A percentile compares a stretch with the other conserved stretches of the same genome.
phyloP scores from a whole-genome alignment of 2,888 invertebrate genomes.

The Hartigia nigra region DNA sequence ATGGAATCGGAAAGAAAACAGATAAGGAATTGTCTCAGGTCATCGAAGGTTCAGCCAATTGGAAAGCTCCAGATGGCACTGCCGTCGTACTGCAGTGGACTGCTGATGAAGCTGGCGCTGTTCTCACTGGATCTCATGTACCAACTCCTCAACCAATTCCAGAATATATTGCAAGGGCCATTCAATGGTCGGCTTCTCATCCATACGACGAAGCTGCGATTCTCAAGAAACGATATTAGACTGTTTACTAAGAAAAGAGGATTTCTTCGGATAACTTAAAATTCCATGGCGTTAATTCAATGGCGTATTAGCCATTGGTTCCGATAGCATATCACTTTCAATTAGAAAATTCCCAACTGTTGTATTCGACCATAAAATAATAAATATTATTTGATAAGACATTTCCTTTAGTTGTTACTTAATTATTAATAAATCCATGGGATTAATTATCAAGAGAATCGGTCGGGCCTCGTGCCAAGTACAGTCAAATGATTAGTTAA shows the following conservation, averaged over 20 bases:
- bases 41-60: constrained; percentile 5
- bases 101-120: constrained; percentile 8
- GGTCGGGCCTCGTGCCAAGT: no score
- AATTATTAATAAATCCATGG: not conserved
- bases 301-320: not conserved
- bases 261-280: not conserved
- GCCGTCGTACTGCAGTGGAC: not conserved
- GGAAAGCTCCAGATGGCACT: not conserved
- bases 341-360: not conserved
- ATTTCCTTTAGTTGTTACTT: not conserved
- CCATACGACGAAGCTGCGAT: constrained; percentile 12
- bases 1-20: not conserved
- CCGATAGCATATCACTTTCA: not conserved
- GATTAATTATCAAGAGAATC: not conserved
- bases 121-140: not conserved
- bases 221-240: not conserved
- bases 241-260: no score
- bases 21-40: constrained; percentile 2
- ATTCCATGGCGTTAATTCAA: not conserved
- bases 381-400: not conserved
- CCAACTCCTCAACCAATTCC: constrained; percentile 11
- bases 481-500: not conserved
- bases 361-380: not conserved
- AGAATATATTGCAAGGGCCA: not conserved
- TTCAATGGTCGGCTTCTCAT: constrained; percentile 16